Percentiles rank a stretch among this genome's conserved stretches.
These are phyloP conservation scores for Spinus pinus DNA, from an alignment of 2,797 vertebrate species.

Conservation along the genomic window DNA sequence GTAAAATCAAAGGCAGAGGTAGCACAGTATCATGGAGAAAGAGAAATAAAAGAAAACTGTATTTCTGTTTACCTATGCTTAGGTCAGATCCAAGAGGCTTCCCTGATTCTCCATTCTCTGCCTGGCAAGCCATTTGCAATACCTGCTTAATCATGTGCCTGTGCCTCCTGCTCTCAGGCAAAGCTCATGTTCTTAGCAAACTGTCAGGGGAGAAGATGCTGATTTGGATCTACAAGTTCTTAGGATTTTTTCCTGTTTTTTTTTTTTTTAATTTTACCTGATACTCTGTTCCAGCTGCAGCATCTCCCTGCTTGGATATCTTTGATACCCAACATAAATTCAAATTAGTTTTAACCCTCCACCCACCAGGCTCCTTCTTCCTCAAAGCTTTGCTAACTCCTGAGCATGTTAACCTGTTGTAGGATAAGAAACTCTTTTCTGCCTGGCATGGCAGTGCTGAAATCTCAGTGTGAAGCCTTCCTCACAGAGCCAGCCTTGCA, in stretches of 20 bases:
- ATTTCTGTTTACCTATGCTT: neutral
- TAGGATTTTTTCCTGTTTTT: no score
- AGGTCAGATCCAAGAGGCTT: neutral
- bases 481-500: neutral
- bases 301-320: neutral
- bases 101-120: neutral
- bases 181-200: neutral
- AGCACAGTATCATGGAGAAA: neutral
- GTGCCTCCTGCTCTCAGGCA: neutral
- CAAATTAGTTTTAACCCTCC: constrained; percentile 9
- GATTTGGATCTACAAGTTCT: neutral
- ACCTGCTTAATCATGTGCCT: neutral
- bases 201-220: neutral
- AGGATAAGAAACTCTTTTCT: constrained; percentile 3
- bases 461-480: constrained; percentile 10
- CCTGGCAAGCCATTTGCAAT: neutral
- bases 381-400: neutral
- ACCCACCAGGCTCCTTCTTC: neutral
- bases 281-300: neutral
- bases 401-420: neutral
- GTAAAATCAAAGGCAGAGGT: neutral
- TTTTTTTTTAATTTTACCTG: neutral
- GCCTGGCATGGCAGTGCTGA: constrained; percentile 13
- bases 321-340: neutral
- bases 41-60: neutral